phyloP scores from a whole-genome alignment of 2,797 vertebrate species.

The Onychomys leucogaster region DNA sequence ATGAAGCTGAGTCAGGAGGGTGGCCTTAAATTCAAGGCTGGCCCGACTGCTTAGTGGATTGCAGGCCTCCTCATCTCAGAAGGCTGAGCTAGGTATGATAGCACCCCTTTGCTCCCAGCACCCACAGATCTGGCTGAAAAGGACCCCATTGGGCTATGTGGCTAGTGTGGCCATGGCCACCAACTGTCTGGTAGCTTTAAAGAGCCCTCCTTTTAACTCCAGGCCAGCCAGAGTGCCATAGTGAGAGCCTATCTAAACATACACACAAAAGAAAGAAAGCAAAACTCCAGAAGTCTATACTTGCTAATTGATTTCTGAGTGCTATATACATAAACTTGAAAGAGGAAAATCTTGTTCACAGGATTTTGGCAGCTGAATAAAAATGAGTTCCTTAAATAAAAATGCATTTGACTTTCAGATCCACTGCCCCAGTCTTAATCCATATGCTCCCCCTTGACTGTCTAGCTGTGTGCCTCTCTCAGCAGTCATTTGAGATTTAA shows the following conservation, averaged over 20 bases:
- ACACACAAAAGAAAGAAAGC: not conserved
- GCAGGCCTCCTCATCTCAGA: not conserved
- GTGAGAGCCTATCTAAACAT: not conserved
- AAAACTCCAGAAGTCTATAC: not conserved
- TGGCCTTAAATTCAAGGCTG: not conserved
- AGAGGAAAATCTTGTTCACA: conserved; percentile 43
- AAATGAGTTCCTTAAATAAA: conserved; percentile 58
- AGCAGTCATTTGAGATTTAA: not conserved
- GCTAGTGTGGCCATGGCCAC: not conserved
- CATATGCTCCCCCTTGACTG: not conserved
- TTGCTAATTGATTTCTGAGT: conserved; percentile 10
- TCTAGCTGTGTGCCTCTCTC: not conserved
- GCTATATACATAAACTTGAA: not conserved
- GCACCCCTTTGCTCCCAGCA: no score
- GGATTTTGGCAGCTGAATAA: conserved; percentile 44
- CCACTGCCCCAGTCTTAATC: not conserved
- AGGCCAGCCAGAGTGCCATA: no score
- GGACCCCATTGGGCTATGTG: not conserved
- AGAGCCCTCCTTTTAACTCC: not conserved
- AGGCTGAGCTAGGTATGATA: not conserved
- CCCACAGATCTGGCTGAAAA: not conserved
- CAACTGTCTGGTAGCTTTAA: not conserved
- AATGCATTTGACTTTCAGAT: conserved; percentile 51
- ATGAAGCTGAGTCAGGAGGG: not conserved
- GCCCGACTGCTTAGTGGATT: not conserved